A percentile compares a stretch with the other conserved stretches of the same genome.
phyloP scores from a whole-genome alignment of 2,113 vertebrate species.

The Merops nubicus region DNA sequence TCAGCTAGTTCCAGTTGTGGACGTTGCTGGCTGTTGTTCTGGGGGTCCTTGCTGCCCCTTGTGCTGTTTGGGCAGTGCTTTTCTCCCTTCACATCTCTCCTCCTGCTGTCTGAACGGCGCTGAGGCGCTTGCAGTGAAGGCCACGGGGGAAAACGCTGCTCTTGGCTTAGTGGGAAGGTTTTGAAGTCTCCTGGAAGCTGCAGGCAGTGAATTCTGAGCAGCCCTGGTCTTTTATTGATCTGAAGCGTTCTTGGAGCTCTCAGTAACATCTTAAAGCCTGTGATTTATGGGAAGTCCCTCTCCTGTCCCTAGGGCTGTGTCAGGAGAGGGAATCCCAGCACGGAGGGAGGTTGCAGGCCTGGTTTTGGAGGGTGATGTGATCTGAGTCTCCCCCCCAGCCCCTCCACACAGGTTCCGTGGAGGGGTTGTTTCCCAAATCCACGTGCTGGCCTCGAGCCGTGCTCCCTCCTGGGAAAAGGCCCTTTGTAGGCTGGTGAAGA shows the following conservation, averaged over 20 bases:
- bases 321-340: no score
- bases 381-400: not conserved
- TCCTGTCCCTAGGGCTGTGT: not conserved
- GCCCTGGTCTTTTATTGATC: not conserved
- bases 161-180: not conserved
- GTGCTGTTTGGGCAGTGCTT: fast-evolving
- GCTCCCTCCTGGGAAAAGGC: not conserved
- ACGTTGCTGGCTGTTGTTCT: not conserved
- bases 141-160: not conserved
- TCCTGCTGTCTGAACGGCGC: fast-evolving
- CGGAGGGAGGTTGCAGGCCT: not conserved
- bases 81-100: not conserved
- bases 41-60: not conserved
- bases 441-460: fast-evolving
- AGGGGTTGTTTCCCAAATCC: not conserved
- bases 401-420: fast-evolving
- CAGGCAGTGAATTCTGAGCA: not conserved
- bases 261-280: not conserved
- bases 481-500: not conserved
- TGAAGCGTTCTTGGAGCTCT: not conserved
- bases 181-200: not conserved
- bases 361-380: fast-evolving
- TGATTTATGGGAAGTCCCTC: not conserved
- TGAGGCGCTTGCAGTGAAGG: not conserved
- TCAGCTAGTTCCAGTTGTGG: not conserved